phyloP scores from a whole-genome alignment of 2,797 vertebrate genomes.

The Acrossocheilus wenchowensis region DNA sequence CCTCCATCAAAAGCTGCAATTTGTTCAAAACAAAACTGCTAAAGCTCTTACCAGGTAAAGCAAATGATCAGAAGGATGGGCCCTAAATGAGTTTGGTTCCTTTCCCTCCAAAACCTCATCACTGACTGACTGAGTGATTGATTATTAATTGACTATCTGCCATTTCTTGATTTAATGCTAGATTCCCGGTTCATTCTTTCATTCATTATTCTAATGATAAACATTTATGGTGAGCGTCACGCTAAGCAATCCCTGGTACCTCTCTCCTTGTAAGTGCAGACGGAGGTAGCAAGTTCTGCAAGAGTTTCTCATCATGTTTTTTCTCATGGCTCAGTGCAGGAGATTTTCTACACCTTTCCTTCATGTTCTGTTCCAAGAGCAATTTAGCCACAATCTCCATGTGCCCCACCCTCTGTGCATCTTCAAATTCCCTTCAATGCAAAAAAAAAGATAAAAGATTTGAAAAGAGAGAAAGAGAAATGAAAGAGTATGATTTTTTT shows the following conservation, averaged over 20 bases:
- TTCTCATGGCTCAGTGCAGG: slow-evolving; percentile 42
- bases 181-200: background rate
- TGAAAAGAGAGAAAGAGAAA: slow-evolving; percentile 47
- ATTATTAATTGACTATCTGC: too few species aligned
- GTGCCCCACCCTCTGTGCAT: slow-evolving; percentile 80
- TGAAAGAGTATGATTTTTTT: background rate
- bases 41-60: too few species aligned
- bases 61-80: too few species aligned
- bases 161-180: background rate
- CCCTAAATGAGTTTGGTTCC: background rate
- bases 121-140: background rate
- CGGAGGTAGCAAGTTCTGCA: slow-evolving; percentile 67
- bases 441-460: slow-evolving; percentile 60
- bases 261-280: slow-evolving; percentile 51
- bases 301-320: slow-evolving; percentile 66
- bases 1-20: too few species aligned
- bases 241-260: slow-evolving; percentile 1
- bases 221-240: background rate
- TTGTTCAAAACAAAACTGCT: too few species aligned
- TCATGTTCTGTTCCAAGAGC: slow-evolving; percentile 76
- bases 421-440: slow-evolving; percentile 79
- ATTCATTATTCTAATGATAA: background rate
- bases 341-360: slow-evolving; percentile 64
- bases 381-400: slow-evolving; percentile 81
- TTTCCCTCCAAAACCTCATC: background rate